Conservation (phyloP, 2,888 invertebrate species). For the Erebia aethiops region DNA sequence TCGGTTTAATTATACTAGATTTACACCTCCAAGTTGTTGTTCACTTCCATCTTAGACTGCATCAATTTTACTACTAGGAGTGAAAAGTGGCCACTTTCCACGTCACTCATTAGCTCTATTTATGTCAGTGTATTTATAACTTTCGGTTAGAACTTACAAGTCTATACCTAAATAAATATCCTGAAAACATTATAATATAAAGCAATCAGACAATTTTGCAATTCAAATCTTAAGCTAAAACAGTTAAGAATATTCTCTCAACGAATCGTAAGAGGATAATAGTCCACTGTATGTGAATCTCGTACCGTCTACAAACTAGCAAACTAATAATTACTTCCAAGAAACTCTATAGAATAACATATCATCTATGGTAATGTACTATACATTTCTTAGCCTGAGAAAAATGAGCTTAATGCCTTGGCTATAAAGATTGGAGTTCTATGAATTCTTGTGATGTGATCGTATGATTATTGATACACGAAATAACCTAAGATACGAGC, state of each 20-base stretch:
- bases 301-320: conserved; percentile 13
- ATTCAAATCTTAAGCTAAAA: not conserved
- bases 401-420: not conserved
- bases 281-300: conserved; percentile 21
- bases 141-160: too few species aligned
- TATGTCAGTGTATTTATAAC: too few species aligned
- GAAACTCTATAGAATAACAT: conserved; percentile 13
- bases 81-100: too few species aligned
- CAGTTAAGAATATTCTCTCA: not conserved
- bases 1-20: too few species aligned
- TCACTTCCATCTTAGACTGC: too few species aligned
- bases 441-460: not conserved
- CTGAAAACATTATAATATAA: not conserved
- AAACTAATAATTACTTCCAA: conserved; percentile 28
- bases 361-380: not conserved
- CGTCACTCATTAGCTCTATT: too few species aligned
- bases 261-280: not conserved
- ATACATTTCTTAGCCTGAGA: not conserved
- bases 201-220: conserved; percentile 4
- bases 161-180: not conserved
- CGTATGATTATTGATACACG: not conserved
- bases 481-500: not conserved
- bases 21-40: too few species aligned
- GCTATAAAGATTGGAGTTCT: conserved; percentile 17
- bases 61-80: too few species aligned